Evolutionary conservation across 2,888 invertebrate genomes (phyloP).

Genomic region (Nemurella pictetii): DNA sequence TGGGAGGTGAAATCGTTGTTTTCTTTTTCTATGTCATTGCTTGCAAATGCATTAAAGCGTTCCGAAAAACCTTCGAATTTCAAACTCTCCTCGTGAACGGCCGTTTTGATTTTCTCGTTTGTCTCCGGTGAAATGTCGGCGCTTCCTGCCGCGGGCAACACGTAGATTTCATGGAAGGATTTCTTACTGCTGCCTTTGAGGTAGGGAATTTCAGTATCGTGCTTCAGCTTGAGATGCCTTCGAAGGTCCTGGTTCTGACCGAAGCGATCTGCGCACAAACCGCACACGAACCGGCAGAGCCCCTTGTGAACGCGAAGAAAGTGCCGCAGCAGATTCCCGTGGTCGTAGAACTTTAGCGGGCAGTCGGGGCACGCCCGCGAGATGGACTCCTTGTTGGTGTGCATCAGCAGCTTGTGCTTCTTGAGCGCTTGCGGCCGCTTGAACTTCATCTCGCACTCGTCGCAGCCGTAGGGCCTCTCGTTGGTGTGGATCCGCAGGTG

Average conservation of each 20-base stretch:
- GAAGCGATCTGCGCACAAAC: slow-evolving; percentile 40
- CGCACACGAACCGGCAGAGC: slow-evolving; percentile 41
- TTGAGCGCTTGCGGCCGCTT: slow-evolving; percentile 39
- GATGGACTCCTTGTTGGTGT: slow-evolving; percentile 13
- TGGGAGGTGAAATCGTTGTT: too few species aligned
- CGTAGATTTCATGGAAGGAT: slow-evolving; percentile 39
- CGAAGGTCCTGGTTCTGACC: slow-evolving; percentile 41
- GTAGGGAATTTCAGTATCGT: slow-evolving; percentile 37
- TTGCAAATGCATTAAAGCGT: slow-evolving; percentile 18
- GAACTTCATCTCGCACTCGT: slow-evolving; percentile 37
- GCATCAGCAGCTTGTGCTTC: slow-evolving; percentile 36
- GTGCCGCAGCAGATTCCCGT: slow-evolving; percentile 41
- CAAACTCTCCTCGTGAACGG: slow-evolving; percentile 37
- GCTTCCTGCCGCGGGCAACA: slow-evolving; percentile 36
- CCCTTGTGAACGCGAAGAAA: slow-evolving; percentile 38
- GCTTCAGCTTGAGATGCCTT: slow-evolving; percentile 39
- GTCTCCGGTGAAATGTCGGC: slow-evolving; percentile 30
- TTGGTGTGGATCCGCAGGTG: slow-evolving; percentile 40
- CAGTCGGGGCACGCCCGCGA: slow-evolving; percentile 36
- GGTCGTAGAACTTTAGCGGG: slow-evolving; percentile 32
- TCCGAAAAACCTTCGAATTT: slow-evolving; percentile 36
- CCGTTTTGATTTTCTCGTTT: slow-evolving; percentile 34
- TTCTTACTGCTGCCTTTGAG: slow-evolving; percentile 38
- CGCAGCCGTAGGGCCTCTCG: slow-evolving; percentile 40
- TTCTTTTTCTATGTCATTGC: too few species aligned